A percentile compares a stretch with the other conserved stretches of the same genome.
These are phyloP conservation scores for Thamnophis sirtalis DNA, from an alignment of 2,113 vertebrate genomes.

Conservation along the genomic window DNA sequence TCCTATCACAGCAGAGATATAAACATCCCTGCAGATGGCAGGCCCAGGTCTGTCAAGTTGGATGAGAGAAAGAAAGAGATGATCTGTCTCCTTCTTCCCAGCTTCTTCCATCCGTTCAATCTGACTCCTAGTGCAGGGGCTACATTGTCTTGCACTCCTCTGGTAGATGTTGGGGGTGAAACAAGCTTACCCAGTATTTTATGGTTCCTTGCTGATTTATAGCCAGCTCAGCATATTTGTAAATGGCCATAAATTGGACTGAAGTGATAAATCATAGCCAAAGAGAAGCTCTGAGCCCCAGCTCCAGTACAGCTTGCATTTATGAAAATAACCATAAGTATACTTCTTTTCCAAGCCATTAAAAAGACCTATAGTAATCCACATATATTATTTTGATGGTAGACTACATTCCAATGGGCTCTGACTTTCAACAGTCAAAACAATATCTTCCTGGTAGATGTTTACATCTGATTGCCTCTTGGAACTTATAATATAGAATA, in stretches of 20 bases:
- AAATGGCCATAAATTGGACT: constrained; percentile 81
- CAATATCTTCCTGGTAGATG: accelerated
- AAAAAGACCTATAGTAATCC: constrained; percentile 24
- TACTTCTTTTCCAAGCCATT: constrained; percentile 53
- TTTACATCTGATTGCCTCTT: background rate
- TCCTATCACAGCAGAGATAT: background rate
- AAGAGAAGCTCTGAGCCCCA: constrained; percentile 65
- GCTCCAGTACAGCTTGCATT: constrained; percentile 65
- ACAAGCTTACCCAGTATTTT: constrained; percentile 73
- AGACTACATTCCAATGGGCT: background rate
- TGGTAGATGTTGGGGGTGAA: constrained; percentile 63
- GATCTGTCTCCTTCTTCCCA: background rate
- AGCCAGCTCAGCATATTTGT: constrained; percentile 79
- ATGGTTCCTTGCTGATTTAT: constrained; percentile 77
- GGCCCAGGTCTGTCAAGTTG: background rate
- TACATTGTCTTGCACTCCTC: constrained; percentile 57
- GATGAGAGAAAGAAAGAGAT: background rate
- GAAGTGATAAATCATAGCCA: constrained; percentile 77
- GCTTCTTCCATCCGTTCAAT: background rate
- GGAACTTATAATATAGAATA: background rate
- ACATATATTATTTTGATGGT: constrained; percentile 40
- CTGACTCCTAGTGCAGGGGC: constrained; percentile 8
- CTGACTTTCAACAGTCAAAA: background rate
- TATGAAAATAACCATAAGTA: constrained; percentile 68
- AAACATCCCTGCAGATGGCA: background rate